Base-by-base conservation (phyloP, 2,888 invertebrate genomes). In the Electrophaes corylata region DNA sequence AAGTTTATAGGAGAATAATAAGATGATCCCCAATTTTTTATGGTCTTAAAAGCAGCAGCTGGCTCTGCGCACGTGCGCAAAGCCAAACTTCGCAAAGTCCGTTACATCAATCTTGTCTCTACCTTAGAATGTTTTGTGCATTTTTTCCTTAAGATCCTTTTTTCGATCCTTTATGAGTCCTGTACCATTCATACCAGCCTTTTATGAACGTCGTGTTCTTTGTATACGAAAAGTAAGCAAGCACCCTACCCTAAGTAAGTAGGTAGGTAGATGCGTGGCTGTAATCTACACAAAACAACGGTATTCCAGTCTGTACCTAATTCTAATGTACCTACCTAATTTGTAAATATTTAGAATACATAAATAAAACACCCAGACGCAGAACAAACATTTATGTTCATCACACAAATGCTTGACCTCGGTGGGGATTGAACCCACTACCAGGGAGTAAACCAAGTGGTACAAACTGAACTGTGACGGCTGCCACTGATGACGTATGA, bases 101-200 rank as follows among this genome's bases (percentile, higher is more conserved):
- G 88, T 86, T 86, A 90, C 88, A 90, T 90, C 83, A 84, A 88
- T 91, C 89, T 88, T 86, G 78, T 84, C 86, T 40, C 12, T 84
- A 79, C 83, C 79, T 83, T 81, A 75, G 74, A 78, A 75, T 75
- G 77, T 79, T 75, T 33, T 35, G 35, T 35, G 14, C 4, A 35
- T 12, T 14, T 12, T 12, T 33, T 23, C 5, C 23, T n/a, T n/a
- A n/a, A n/a, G n/a, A 23, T 26, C 10, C 10, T 29, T 29, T 29
- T 10, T 29, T 29, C 8, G 26, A 29, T 2, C 1, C 4, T 23
- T 6, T 23, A 5, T 5, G 1, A 23, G 23, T 23, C 6, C 4
- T 6, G 23, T 10, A 2, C 26, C 26, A 10, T 29, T 29, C 26
- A 29, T 10, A 10, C 8, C 26, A 29, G 10, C 10, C 10, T 33